phyloP scores from a whole-genome alignment of 2,888 invertebrate species.

The Plebejus argus region DNA sequence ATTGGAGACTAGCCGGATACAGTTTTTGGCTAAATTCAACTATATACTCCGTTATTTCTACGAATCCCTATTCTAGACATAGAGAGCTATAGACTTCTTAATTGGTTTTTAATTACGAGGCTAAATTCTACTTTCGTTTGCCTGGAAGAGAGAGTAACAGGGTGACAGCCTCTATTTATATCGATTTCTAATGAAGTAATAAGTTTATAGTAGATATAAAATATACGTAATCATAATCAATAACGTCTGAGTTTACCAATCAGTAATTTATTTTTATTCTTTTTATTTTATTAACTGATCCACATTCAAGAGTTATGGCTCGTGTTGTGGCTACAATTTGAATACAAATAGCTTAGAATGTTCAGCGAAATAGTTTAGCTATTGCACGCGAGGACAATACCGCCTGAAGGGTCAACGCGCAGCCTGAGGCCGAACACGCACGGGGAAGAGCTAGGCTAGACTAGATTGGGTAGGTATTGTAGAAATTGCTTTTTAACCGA shows the following conservation, averaged over 20 bases:
- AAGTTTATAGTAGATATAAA: too few relatives aligned
- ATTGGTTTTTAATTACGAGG: too few relatives aligned
- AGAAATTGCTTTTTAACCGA: neutral
- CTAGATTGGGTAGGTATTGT: neutral
- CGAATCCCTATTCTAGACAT: neutral
- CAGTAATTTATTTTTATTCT: too few relatives aligned
- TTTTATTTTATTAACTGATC: too few relatives aligned
- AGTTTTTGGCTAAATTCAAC: neutral
- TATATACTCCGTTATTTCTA: neutral
- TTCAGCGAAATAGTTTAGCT: neutral
- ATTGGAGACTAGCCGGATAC: neutral
- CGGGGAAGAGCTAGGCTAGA: neutral
- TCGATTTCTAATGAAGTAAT: too few relatives aligned
- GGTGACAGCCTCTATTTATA: too few relatives aligned
- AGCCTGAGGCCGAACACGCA: constrained; percentile 1
- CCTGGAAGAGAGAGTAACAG: too few relatives aligned
- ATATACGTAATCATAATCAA: too few relatives aligned
- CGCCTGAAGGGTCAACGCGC: neutral
- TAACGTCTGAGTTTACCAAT: too few relatives aligned
- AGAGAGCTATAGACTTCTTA: neutral
- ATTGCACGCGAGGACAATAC: neutral
- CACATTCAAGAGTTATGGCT: too few relatives aligned
- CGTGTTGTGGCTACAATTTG: neutral
- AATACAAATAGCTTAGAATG: neutral
- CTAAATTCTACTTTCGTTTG: too few relatives aligned